Percentiles rank a stretch among this genome's conserved stretches.
phyloP scores from a whole-genome alignment of 2,888 invertebrate genomes.

The Hypena proboscidalis region DNA sequence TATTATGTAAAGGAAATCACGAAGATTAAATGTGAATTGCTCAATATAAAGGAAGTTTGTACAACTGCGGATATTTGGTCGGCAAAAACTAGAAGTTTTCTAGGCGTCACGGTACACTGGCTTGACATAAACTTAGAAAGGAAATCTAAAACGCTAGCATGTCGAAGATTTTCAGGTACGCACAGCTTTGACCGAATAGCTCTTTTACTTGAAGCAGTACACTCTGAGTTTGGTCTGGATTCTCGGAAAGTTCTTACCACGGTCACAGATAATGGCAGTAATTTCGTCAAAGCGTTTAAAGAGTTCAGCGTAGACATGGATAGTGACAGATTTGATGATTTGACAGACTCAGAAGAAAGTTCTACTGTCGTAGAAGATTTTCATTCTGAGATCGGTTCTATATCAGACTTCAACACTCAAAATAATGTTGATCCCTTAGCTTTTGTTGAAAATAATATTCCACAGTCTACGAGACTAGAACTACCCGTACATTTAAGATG shows the following conservation, averaged over 20 bases:
- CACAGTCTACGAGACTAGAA: slow-evolving; percentile 8
- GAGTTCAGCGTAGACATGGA: slow-evolving; percentile 5
- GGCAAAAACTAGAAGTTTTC: slow-evolving; percentile 11
- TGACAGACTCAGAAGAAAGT: slow-evolving; percentile 7
- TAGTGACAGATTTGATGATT: background rate
- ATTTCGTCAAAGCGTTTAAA: slow-evolving; percentile 16
- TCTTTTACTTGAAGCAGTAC: slow-evolving; percentile 7
- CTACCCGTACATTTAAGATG: slow-evolving; percentile 29
- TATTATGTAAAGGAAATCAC: background rate
- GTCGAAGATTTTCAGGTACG: slow-evolving; percentile 13
- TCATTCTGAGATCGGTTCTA: too few species aligned
- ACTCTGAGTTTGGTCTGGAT: slow-evolving; percentile 7
- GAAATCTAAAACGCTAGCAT: slow-evolving; percentile 10
- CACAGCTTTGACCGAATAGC: slow-evolving; percentile 13
- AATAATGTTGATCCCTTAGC: slow-evolving; percentile 10
- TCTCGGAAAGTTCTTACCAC: slow-evolving; percentile 14
- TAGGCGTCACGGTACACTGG: slow-evolving; percentile 15
- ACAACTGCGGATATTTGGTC: slow-evolving; percentile 15
- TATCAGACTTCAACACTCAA: slow-evolving; percentile 7
- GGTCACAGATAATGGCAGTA: slow-evolving; percentile 16
- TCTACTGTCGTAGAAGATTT: too few species aligned
- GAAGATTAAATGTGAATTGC: background rate
- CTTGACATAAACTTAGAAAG: slow-evolving; percentile 7
- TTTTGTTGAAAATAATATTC: slow-evolving; percentile 6
- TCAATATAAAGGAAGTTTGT: slow-evolving; percentile 2